Evolutionary conservation across 2,888 invertebrate species (phyloP), one percentile per base, ranked within the genome.

Genomic region (Melanchra persicariae): DNA sequence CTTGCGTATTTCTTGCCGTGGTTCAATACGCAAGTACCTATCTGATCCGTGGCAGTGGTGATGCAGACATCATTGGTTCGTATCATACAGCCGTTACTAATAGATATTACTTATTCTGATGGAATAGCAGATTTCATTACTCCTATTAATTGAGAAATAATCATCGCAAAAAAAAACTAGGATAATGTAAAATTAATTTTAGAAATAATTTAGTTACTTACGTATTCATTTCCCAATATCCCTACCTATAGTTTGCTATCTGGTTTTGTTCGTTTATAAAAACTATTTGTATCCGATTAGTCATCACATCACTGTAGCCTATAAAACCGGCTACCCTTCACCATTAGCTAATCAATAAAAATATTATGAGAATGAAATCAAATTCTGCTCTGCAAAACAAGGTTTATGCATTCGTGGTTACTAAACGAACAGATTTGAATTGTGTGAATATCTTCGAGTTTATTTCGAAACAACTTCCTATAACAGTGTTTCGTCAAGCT

Each of bases 321-420:
- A 40, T 47, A 59, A 63, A 71, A 71, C 52, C 19, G 8, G 52
- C 12, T 63, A 19, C 8, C 37, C 52, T 62, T 54, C 45, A 22
- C 22, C 8, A 63, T 24, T 24, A n/a, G 7, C 22, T 30, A 74
- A 30, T 26, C 30, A 19, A 22, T 71, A 30, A 73, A 22, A 26
- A 34, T 22, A 19, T 30, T 45, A 26, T 24, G 2, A 24, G n/a
- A n/a, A n/a, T n/a, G n/a, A n/a, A 30, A 47, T 45, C 15, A 7
- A 54, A 54, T 37, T 51, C 34, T 54, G 37, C 17, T 47, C 17
- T 15, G 37, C 22, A 45, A 51, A 26, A 19, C 26, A 37, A 69
- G 45, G 54, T 47, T 45, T 30, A 40, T 8, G 19, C 30, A 49
- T 15, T 49, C n/a, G 55, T 75, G 47, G 66, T 3, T 15, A 55